Evolutionary conservation across 2,797 vertebrate genomes (phyloP).

Genomic region (Molothrus aeneus): DNA sequence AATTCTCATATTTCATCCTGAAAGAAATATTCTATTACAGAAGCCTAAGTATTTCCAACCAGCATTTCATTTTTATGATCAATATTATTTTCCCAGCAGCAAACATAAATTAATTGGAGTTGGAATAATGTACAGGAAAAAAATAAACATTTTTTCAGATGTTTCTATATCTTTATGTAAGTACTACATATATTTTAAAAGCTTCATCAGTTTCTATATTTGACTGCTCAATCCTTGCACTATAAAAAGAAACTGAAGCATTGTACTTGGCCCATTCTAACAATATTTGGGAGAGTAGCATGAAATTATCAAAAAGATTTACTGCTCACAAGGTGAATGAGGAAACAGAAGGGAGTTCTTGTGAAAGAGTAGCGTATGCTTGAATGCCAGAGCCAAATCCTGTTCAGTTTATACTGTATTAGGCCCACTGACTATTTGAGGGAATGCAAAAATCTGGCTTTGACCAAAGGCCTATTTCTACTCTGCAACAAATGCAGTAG

Average conservation of each 20-base stretch:
- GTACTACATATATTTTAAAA: neutral
- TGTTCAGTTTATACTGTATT: neutral
- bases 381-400: neutral
- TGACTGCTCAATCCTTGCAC: neutral
- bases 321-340: neutral
- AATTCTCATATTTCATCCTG: conserved; percentile 26
- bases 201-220: conserved; percentile 13
- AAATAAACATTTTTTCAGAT: neutral
- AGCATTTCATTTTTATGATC: conserved; percentile 26
- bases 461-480: neutral
- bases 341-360: neutral
- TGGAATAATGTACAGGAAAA: neutral
- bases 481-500: neutral
- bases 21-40: conserved; percentile 11
- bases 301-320: neutral
- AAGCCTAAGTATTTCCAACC: neutral
- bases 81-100: conserved; percentile 7
- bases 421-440: neutral
- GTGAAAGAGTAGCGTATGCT: neutral
- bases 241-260: neutral
- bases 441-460: neutral
- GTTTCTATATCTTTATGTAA: neutral
- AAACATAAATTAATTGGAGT: neutral
- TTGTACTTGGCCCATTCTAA: neutral
- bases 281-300: neutral